Percentiles rank a stretch among this genome's conserved stretches.
These are phyloP conservation scores for Telenomus remus DNA, from an alignment of 1,140 invertebrate species.

Conservation along the genomic window DNA sequence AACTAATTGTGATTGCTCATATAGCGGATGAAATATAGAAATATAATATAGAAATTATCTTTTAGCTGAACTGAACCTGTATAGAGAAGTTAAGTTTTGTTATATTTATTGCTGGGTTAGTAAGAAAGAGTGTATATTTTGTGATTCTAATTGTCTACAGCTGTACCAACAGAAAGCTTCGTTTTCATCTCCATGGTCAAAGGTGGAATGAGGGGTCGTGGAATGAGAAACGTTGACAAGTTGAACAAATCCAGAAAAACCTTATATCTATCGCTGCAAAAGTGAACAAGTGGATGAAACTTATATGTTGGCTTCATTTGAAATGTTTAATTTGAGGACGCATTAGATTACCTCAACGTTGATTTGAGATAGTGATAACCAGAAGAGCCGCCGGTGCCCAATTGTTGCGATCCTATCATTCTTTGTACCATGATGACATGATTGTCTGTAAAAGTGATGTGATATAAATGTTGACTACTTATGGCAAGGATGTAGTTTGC, in stretches of 20 bases:
- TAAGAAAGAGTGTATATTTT: conserved; percentile 1
- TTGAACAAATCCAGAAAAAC: conserved; percentile 99
- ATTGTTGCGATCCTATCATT: conserved; percentile 97
- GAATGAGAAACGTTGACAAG: conserved; percentile 95
- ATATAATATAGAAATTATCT: too few species aligned
- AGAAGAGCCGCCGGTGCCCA: conserved; percentile 97
- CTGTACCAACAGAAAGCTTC: conserved; percentile 71
- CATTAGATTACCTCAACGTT: conserved; percentile 90
- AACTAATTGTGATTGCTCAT: too few species aligned
- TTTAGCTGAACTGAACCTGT: too few species aligned
- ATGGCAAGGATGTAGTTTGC: too few species aligned
- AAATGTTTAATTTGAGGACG: neutral
- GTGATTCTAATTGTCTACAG: conserved; percentile 61
- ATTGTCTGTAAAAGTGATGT: conserved; percentile 84
- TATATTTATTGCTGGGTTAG: too few species aligned
- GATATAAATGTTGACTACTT: too few species aligned
- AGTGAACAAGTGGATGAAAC: neutral
- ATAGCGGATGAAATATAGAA: too few species aligned
- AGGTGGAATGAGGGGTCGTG: conserved; percentile 91
- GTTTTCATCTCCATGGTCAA: conserved; percentile 85
- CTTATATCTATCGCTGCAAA: conserved; percentile 95
- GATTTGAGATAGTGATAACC: conserved; percentile 98
- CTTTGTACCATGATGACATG: conserved; percentile 99
- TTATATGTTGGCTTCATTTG: too few species aligned
- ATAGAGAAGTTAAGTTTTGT: too few species aligned